phyloP scores from a whole-genome alignment of 2,113 vertebrate genomes.

The Gopherus evgoodei region DNA sequence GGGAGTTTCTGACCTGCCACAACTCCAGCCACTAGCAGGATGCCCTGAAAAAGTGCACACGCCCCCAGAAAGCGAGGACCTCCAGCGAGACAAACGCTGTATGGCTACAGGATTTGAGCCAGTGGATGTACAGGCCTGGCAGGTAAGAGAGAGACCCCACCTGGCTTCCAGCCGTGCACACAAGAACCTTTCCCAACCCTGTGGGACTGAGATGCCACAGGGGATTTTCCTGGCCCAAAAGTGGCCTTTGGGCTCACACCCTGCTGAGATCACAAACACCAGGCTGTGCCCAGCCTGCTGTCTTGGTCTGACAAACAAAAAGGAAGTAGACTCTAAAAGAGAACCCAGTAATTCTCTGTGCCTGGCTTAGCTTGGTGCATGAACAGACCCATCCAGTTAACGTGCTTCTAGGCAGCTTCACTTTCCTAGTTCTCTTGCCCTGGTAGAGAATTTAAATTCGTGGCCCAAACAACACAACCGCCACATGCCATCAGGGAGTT shows the following conservation, averaged over 20 bases:
- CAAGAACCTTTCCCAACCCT: fast-evolving
- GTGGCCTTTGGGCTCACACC: neutral
- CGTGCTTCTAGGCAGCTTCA: neutral
- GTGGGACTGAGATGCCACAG: neutral
- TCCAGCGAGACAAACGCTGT: neutral
- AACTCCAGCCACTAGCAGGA: fast-evolving
- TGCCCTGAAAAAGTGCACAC: neutral
- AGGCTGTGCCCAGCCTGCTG: neutral
- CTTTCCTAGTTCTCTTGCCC: neutral
- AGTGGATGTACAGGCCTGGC: fast-evolving
- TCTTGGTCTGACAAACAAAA: neutral
- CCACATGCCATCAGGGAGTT: neutral
- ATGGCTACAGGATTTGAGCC: neutral
- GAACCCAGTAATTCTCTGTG: neutral
- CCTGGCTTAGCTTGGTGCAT: neutral
- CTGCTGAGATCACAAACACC: neutral
- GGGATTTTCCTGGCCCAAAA: neutral
- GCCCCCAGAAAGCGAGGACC: fast-evolving
- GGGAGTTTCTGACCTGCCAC: neutral
- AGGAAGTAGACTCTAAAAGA: neutral
- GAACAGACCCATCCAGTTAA: fast-evolving
- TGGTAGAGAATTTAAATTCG: fast-evolving
- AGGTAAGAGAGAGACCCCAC: fast-evolving
- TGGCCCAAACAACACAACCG: fast-evolving
- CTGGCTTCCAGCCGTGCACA: neutral